Base-by-base conservation (phyloP, 2,113 vertebrate species). In the Charadrius vociferus region DNA sequence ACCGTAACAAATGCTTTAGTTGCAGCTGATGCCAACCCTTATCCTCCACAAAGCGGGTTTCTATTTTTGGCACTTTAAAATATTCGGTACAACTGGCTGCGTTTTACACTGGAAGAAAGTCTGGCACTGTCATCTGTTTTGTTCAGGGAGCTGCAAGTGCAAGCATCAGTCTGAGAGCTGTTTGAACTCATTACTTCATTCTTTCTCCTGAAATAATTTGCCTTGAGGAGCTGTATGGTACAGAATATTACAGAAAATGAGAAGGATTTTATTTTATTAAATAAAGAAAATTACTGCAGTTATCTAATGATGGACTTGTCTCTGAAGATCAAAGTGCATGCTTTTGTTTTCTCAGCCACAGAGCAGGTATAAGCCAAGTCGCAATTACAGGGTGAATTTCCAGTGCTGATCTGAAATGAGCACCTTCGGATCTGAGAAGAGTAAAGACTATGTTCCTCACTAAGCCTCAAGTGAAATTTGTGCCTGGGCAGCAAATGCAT, bases 21-120 rank as follows among this genome's bases (percentile, higher is more conserved):
- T 95, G 95, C 94, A 94, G 94, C 93, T 95, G 94, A 96, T 96
- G 95, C 93, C 96, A 97, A 13, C 75, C n/a, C 49, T 94, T 97
- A 88, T 94, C 90, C 88, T 94, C 37, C 82, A 94, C 92, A 94
- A 97, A 98, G 96, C 7, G 8, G 39, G 79, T 78, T 98, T 97
- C 98, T 98, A 96, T 97, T 97, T 98, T 98, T 96, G 92, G 97
- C 63, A 53, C 72, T 93, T 95, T 82, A 84, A 97, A 96, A 97
- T 80, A 88, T 93, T 96, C 74, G 45, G 89, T 97, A 82, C 96
- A 97, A 85, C 71, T 96, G 97, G 94, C 93, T 95, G 90, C 79
- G n/a, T 97, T 95, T 95, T 95, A 74, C 83, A 58, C 68, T 83
- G 86, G 79, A 87, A 81, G 88, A 81, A 87, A 94, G 63, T 74